Percentiles rank a stretch among this genome's conserved stretches.
Evolutionary conservation across 2,113 vertebrate genomes (phyloP).

Genomic region (Lampris megalopsis): DNA sequence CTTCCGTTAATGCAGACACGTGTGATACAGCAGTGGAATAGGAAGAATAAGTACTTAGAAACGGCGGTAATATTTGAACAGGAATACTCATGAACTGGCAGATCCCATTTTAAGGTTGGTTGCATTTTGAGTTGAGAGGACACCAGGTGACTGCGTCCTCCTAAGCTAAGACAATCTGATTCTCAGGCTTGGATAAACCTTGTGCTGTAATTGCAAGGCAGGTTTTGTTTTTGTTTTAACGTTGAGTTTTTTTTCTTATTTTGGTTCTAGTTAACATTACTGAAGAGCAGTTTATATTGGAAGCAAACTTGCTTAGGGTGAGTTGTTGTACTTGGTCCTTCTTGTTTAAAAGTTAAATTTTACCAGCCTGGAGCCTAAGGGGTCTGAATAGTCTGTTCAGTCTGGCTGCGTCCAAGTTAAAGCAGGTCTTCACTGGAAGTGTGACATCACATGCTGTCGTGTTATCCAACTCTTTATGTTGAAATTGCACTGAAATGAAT

Average conservation of each 20-base stretch:
- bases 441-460: constrained; percentile 43
- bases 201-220: constrained; percentile 44
- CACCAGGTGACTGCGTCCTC: constrained; percentile 25
- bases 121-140: constrained; percentile 19
- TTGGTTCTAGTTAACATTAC: not conserved
- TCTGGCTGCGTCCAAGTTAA: constrained; percentile 7
- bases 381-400: constrained; percentile 23
- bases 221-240: constrained; percentile 34
- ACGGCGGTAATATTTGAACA: too few species aligned
- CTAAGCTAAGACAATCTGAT: constrained; percentile 57
- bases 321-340: constrained; percentile 15
- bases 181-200: constrained; percentile 50
- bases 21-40: too few species aligned
- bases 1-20: too few species aligned
- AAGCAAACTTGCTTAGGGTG: not conserved
- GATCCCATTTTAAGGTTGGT: constrained; percentile 16
- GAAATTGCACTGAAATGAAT: constrained; percentile 57
- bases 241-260: not conserved
- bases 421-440: constrained; percentile 40
- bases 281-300: constrained; percentile 3
- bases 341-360: constrained; percentile 31
- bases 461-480: constrained; percentile 27
- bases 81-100: constrained; percentile 15
- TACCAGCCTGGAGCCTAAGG: constrained; percentile 24
- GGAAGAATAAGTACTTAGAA: too few species aligned